Evolutionary conservation across 1,140 invertebrate genomes (phyloP), one percentile per base, ranked within the genome.

Genomic region (Bombus pascuorum): DNA sequence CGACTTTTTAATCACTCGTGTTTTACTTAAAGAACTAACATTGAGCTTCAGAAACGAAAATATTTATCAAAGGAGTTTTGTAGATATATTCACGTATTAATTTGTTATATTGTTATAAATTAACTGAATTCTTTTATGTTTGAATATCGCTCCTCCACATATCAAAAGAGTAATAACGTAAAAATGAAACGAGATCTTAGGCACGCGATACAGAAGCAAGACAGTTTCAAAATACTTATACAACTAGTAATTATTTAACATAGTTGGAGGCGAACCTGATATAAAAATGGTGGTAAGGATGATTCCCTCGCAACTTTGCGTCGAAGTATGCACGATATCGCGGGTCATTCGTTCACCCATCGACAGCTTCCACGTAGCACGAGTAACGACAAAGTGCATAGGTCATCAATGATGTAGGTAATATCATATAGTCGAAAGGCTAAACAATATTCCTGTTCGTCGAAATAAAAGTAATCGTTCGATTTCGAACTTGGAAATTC

Each of bases 391-490:
- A 86, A 80, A 86, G 88, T 74, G 70, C 87, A 89, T 39, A 89
- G 88, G 79, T 89, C 83, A 83, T 42, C 28, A 72, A 88, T 59
- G 73, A 88, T 80, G 57, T 83, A 86, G 75, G 75, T 89, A 88
- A 88, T 32, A 72, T 22, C 47, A 22, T 22, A 53, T 5, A 15
- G 57, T 68, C 42, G 18, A 65, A 28, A 66, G 6, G 34, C 13
- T 28, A 8, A n/a, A 18, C 37, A 22, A 25, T 68, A 68, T 66
- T 68, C 8, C 37, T 39, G 5, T 12, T 25, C 13, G 9, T 18
- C 8, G 66, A 47, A 79, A 68, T 47, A 62, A 53, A 73, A n/a
- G n/a, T 42, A 6, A 22, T 32, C 9, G 18, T 32, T 78, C 9
- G n/a, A 57, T 57, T 70, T 80, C 15, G 32, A 79, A 79, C 42